A percentile compares a stretch with the other conserved stretches of the same genome.
phyloP scores from a whole-genome alignment of 2,113 vertebrate species.

The Pterocles orientalis region DNA sequence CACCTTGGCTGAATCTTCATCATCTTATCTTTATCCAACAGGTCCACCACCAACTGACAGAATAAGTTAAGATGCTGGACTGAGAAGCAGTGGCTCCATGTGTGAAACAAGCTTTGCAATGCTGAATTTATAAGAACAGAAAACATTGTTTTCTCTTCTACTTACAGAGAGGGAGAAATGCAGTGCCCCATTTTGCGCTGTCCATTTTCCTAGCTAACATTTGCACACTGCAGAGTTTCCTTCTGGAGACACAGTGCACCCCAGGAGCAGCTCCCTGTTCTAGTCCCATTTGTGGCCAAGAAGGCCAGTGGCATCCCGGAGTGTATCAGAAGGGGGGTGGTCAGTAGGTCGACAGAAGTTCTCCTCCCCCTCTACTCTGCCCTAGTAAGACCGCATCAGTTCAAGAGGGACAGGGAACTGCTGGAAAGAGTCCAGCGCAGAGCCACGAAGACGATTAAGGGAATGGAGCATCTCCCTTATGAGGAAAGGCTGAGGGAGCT shows the following conservation, averaged over 20 bases:
- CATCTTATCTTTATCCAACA: conserved; percentile 60
- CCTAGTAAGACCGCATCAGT: too few species aligned
- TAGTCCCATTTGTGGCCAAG: not conserved
- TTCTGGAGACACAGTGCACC: not conserved
- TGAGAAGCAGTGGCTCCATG: not conserved
- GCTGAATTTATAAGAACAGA: not conserved
- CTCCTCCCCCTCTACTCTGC: too few species aligned
- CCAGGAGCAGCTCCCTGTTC: not conserved
- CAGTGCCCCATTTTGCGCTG: not conserved
- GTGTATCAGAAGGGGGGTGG: too few species aligned
- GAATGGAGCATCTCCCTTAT: too few species aligned
- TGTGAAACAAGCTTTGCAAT: conserved; percentile 46
- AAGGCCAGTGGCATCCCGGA: too few species aligned
- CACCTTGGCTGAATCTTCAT: conserved; percentile 46
- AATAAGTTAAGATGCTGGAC: not conserved
- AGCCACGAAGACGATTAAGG: too few species aligned
- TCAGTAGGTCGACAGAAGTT: too few species aligned
- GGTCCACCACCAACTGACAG: conserved; percentile 36
- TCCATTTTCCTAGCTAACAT: not conserved
- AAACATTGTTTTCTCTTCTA: not conserved
- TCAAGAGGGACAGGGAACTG: too few species aligned
- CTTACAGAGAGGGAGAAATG: not conserved
- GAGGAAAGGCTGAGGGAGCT: too few species aligned
- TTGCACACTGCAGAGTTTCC: not conserved
- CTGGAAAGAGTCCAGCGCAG: too few species aligned